Evolutionary conservation across 2,797 vertebrate species (phyloP).

Genomic region (Stomatorhinus walkeri): DNA sequence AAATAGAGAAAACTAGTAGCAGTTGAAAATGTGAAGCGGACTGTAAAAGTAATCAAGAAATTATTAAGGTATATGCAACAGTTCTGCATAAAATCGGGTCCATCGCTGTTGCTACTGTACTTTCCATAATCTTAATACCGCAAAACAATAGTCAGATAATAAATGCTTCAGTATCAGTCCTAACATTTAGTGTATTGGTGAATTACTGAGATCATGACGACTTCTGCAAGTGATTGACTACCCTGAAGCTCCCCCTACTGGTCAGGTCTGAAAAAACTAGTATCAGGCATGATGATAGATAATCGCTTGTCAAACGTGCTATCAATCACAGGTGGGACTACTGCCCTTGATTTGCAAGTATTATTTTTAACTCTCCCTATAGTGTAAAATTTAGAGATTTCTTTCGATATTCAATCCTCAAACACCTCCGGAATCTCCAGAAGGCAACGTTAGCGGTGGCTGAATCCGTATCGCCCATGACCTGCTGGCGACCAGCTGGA

Average conservation of each 20-base stretch:
- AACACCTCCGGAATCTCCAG: neutral
- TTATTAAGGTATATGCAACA: neutral
- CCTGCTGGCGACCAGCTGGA: neutral
- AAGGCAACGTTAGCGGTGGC: neutral
- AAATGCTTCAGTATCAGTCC: neutral
- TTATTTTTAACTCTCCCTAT: neutral
- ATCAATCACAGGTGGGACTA: neutral
- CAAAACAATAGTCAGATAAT: neutral
- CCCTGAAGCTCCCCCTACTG: conserved; percentile 6
- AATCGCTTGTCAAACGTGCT: neutral
- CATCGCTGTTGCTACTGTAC: neutral
- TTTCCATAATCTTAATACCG: neutral
- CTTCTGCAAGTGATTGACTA: neutral
- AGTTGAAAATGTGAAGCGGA: neutral
- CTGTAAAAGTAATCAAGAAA: neutral
- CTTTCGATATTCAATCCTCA: neutral
- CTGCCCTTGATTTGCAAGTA: neutral
- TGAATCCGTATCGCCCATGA: neutral
- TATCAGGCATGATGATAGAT: neutral
- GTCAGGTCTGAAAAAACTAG: neutral
- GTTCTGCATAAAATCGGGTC: neutral
- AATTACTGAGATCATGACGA: neutral
- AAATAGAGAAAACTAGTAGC: neutral
- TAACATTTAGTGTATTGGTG: neutral
- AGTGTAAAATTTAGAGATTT: neutral